Evolutionary conservation across 2,888 invertebrate genomes (phyloP), one percentile per base, ranked within the genome.

Genomic region (Eulithis prunata): DNA sequence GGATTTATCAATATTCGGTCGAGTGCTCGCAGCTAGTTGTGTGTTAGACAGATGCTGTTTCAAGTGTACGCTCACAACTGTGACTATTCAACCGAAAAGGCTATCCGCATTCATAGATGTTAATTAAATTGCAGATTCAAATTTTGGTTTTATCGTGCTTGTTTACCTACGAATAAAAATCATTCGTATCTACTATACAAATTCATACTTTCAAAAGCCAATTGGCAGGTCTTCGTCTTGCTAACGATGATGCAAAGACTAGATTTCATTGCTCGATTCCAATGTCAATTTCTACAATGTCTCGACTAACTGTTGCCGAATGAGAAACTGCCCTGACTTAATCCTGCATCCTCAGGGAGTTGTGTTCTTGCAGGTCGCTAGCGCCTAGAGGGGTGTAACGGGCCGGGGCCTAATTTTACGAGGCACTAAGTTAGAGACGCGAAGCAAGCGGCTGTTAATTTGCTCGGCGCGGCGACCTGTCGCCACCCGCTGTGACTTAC

Each of bases 401-500:
- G 87, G 82, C 84, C 90, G 85, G 84, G 87, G 82, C 84, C 90
- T 91, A 90, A 91, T 92, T 91, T 92, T 90, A 91, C 86, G 92
- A 92, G 90, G 89, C 85, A 88, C 89, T 91, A 91, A 91, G 88
- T 91, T 88, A 88, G 87, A 86, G 85, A 84, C 85, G 86, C 88
- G 88, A 83, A 88, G 87, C 87, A 87, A 89, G 83, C 87, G 87
- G 81, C 87, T 91, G 92, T 91, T 92, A 92, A 92, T 91, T 92
- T 90, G 90, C 84, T 84, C 86, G 83, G 84, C 85, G 80, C 87
- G 86, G 80, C 86, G 85, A 79, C 82, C 87, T 89, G 91, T 91
- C 92, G 86, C 85, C 91, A 86, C 90, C 90, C 89, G 88, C 87
- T 85, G 89, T 89, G 89, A 91, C 89, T 88, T 91, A 91, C 85